These are phyloP conservation scores for Hippocampus mohnikei DNA, from an alignment of 2,113 vertebrate species.

Conservation along the genomic window DNA sequence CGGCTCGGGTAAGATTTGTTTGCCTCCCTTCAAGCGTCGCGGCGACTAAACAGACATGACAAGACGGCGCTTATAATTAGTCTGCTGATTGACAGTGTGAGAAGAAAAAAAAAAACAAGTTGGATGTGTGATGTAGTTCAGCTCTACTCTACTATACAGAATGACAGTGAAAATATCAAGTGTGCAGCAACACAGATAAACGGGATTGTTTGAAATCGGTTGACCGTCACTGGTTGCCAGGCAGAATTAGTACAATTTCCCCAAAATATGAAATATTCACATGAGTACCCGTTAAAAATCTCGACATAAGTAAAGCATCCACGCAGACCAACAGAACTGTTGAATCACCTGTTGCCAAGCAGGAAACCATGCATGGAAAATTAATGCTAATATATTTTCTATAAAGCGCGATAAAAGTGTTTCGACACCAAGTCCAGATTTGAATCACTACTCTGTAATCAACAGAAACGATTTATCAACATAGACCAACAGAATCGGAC, in stretches of 20 bases:
- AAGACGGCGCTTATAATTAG: background rate
- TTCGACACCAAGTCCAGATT: too few relatives aligned
- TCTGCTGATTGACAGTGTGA: background rate
- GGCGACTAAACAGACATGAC: background rate
- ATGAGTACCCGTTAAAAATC: too few relatives aligned
- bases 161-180: background rate
- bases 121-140: background rate
- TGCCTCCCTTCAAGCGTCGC: background rate
- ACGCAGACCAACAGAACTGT: too few relatives aligned
- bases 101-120: background rate
- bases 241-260: background rate
- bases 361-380: too few relatives aligned
- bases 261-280: background rate
- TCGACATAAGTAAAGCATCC: too few relatives aligned
- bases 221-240: background rate
- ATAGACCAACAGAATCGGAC: too few relatives aligned
- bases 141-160: background rate
- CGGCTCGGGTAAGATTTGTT: background rate
- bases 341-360: too few relatives aligned
- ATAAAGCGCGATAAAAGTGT: too few relatives aligned
- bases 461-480: too few relatives aligned
- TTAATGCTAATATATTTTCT: too few relatives aligned
- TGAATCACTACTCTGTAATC: too few relatives aligned
- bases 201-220: background rate
- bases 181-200: background rate